phyloP scores from a whole-genome alignment of 2,797 vertebrate species.

The Enteromius argenteus region DNA sequence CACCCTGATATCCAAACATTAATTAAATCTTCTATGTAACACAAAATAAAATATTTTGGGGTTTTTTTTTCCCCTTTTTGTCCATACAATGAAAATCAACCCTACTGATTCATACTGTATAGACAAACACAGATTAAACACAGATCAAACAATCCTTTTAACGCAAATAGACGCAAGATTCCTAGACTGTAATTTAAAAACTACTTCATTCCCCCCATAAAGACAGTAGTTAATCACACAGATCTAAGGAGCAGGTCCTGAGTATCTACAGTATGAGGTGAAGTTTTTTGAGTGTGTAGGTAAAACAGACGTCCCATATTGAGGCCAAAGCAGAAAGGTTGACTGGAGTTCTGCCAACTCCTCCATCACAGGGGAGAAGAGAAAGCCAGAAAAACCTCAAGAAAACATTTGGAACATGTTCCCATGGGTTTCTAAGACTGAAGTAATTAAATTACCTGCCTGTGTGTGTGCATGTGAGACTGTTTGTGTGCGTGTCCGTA shows the following conservation, averaged over 20 bases:
- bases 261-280: slow-evolving; percentile 13
- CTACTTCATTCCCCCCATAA: neutral
- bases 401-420: slow-evolving; percentile 66
- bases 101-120: neutral
- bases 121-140: neutral
- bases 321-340: slow-evolving; percentile 56
- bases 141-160: neutral
- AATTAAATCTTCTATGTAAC: neutral
- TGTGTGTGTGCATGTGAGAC: slow-evolving; percentile 52
- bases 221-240: slow-evolving; percentile 26
- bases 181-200: slow-evolving; percentile 2
- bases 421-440: slow-evolving; percentile 59
- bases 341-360: slow-evolving; percentile 60
- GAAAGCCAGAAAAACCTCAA: slow-evolving; percentile 62
- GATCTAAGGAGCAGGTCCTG: slow-evolving; percentile 38
- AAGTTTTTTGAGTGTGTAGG: slow-evolving; percentile 38
- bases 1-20: neutral
- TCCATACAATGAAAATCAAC: neutral
- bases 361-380: slow-evolving; percentile 59
- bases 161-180: neutral
- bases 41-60: neutral
- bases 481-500: slow-evolving; percentile 43
- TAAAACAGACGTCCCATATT: slow-evolving; percentile 52
- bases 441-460: slow-evolving; percentile 64
- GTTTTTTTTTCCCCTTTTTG: neutral